Percentiles rank a stretch among this genome's conserved stretches.
Evolutionary conservation across 2,797 vertebrate species (phyloP).

Genomic region (Cirrhinus molitorella): DNA sequence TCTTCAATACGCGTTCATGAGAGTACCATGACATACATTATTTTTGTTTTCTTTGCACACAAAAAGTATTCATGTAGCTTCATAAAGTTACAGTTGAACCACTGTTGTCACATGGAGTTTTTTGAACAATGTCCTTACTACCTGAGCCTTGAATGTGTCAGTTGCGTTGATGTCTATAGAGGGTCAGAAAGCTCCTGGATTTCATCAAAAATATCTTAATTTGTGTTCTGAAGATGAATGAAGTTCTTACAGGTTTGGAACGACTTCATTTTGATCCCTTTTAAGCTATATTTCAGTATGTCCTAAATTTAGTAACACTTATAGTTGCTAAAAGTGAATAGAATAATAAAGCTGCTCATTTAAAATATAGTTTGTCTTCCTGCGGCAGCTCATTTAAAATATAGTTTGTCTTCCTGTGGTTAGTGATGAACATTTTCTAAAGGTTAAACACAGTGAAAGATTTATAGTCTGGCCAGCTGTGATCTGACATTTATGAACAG

Average conservation of each 20-base stretch:
- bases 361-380: neutral
- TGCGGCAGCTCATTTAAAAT: neutral
- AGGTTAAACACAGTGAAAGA: slow-evolving; percentile 8
- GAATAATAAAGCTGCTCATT: neutral
- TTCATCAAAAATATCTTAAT: neutral
- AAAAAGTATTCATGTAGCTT: neutral
- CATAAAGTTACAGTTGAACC: neutral
- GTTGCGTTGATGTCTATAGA: neutral
- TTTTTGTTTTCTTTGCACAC: neutral
- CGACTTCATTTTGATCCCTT: neutral
- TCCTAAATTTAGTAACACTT: neutral
- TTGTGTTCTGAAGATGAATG: neutral
- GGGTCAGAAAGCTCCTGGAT: neutral
- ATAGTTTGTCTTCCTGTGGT: neutral
- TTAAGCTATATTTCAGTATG: neutral
- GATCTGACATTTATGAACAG: slow-evolving; percentile 18
- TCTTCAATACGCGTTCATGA: too few species aligned
- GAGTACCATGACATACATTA: too few species aligned
- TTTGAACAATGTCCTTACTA: neutral
- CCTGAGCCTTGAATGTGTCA: neutral
- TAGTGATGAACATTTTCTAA: neutral
- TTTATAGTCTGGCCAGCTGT: neutral
- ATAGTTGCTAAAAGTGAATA: neutral
- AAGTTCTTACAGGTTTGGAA: neutral
- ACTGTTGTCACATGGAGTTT: neutral